phyloP scores from a whole-genome alignment of 2,113 vertebrate genomes.

The Silurus asotus region DNA sequence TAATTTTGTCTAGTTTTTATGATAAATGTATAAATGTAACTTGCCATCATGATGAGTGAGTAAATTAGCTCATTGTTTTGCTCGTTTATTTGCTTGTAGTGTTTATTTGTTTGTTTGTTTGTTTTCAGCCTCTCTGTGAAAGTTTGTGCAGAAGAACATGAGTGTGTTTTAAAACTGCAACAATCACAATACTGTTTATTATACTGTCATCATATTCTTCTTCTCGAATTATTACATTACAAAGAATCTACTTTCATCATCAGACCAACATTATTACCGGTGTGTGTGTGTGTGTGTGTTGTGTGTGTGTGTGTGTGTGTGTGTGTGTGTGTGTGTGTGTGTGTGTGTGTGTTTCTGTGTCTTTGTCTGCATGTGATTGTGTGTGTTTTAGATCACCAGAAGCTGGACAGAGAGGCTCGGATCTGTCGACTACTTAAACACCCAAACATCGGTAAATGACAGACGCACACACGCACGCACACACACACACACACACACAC shows the following conservation, averaged over 20 bases:
- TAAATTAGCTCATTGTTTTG: background rate
- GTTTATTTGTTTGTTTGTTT: background rate
- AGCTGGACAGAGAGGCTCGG: slow-evolving; percentile 37
- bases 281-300: no score
- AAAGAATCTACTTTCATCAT: background rate
- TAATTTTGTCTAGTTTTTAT: background rate
- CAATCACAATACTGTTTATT: background rate
- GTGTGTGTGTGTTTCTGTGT: slow-evolving; percentile 15
- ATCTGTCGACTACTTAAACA: slow-evolving; percentile 34
- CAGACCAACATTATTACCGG: background rate
- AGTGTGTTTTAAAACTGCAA: background rate
- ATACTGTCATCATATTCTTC: background rate
- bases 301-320: background rate
- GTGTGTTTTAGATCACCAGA: slow-evolving; percentile 40
- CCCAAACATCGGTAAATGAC: slow-evolving; percentile 32
- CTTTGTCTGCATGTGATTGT: slow-evolving; percentile 26
- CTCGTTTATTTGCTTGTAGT: background rate
- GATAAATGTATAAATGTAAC: background rate
- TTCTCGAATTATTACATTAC: background rate
- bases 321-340: background rate
- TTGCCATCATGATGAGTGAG: background rate
- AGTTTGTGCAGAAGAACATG: background rate
- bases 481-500: no score
- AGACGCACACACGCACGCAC: no score
- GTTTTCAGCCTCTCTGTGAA: background rate